Conservation (phyloP, 2,888 invertebrate species). For the Oligia fasciuncula region DNA sequence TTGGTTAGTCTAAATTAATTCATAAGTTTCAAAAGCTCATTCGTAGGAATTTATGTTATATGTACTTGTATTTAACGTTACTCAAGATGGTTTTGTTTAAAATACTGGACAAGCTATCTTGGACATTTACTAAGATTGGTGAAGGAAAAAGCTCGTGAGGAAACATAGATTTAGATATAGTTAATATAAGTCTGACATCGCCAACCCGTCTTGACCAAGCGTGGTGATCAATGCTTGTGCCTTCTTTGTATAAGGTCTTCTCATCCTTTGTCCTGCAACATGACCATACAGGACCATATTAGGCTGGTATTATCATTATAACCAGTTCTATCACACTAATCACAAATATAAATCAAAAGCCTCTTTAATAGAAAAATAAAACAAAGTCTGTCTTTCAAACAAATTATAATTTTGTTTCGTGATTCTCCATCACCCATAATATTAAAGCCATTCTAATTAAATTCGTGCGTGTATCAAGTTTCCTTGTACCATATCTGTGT, state of each 20-base stretch:
- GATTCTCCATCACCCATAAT: slow-evolving; percentile 69
- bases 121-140: background rate
- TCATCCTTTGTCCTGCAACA: background rate
- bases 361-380: slow-evolving; percentile 1
- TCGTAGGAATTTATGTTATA: slow-evolving; percentile 3
- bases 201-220: background rate
- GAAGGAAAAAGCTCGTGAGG: background rate
- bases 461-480: slow-evolving; percentile 85
- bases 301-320: background rate
- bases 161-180: background rate
- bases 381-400: slow-evolving; percentile 11
- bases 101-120: background rate
- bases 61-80: background rate
- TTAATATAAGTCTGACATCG: background rate
- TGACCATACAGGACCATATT: background rate
- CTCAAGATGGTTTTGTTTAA: background rate
- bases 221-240: no score
- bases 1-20: slow-evolving; percentile 13
- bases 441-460: slow-evolving; percentile 79
- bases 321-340: background rate
- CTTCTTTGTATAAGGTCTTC: no score
- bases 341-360: background rate
- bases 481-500: slow-evolving; percentile 80
- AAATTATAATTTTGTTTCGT: slow-evolving; percentile 58
- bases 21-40: slow-evolving; percentile 1